Evolutionary conservation across 2,797 vertebrate species (phyloP).

Genomic region (Novumbra hubbsi): DNA sequence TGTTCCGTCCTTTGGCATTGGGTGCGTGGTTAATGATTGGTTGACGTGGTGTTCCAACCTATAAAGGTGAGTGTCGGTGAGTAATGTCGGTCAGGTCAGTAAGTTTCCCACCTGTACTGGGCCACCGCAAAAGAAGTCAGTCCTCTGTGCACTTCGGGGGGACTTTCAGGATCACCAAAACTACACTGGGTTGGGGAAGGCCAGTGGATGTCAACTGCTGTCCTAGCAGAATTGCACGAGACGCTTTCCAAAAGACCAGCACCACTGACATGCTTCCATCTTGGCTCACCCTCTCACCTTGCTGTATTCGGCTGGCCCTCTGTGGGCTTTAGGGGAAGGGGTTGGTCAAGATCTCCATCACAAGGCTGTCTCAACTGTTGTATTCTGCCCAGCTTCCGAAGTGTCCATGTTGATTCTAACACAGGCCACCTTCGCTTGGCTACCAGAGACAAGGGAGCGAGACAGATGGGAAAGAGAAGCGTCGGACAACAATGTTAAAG

Average conservation of each 20-base stretch:
- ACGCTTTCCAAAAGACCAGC: not conserved
- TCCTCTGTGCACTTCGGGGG: constrained; percentile 1
- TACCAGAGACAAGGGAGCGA: constrained; percentile 53
- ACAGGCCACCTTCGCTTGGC: constrained; percentile 87
- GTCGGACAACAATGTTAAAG: not conserved
- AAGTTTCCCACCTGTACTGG: constrained; percentile 24
- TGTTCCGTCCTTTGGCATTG: constrained; percentile 67
- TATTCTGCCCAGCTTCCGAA: constrained; percentile 69
- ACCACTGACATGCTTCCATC: constrained; percentile 38
- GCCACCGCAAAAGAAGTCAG: constrained; percentile 21
- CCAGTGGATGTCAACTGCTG: not conserved
- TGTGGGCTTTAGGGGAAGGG: constrained; percentile 5
- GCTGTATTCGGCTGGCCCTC: constrained; percentile 20
- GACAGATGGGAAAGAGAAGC: not conserved
- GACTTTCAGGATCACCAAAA: not conserved
- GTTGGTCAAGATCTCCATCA: constrained; percentile 59
- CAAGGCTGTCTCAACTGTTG: constrained; percentile 87
- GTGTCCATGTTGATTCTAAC: constrained; percentile 88
- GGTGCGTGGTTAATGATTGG: constrained; percentile 22
- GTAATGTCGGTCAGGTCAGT: constrained; percentile 42
- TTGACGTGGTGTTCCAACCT: constrained; percentile 18
- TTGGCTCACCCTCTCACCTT: constrained; percentile 14
- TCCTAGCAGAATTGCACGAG: not conserved
- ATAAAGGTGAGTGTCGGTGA: constrained; percentile 44
- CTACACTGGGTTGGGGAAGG: constrained; percentile 20